These are phyloP conservation scores for Kryphioiulus occultus DNA, from an alignment of 2,888 invertebrate species.

Conservation along the genomic window DNA sequence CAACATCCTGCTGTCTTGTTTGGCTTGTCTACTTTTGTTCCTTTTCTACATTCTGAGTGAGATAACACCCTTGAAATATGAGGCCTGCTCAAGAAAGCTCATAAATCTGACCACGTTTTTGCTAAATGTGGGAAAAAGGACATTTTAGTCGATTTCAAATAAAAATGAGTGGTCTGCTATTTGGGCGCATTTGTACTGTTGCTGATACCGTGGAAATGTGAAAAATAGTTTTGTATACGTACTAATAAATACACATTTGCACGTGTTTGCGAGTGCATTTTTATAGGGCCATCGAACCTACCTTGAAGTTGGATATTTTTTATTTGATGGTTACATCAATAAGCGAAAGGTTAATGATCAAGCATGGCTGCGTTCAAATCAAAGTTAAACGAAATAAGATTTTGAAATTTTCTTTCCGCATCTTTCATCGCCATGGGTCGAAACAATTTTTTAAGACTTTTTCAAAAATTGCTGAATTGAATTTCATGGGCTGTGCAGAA, in stretches of 20 bases:
- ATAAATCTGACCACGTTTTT: slow-evolving; percentile 37
- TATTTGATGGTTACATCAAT: background rate
- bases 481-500: slow-evolving; percentile 4
- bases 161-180: background rate
- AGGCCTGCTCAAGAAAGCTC: background rate
- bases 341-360: slow-evolving; percentile 29
- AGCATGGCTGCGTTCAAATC: background rate
- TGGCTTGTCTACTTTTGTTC: slow-evolving; percentile 19
- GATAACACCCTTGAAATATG: slow-evolving; percentile 45
- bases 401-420: background rate
- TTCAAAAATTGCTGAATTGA: background rate
- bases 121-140: background rate
- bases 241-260: background rate
- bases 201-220: background rate
- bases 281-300: slow-evolving; percentile 1
- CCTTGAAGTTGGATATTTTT: background rate
- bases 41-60: slow-evolving; percentile 42
- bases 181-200: background rate
- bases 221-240: background rate
- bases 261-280: background rate
- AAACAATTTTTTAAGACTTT: background rate
- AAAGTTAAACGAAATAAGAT: background rate
- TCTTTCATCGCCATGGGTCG: background rate
- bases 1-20: slow-evolving; percentile 43
- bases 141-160: background rate